phyloP scores from a whole-genome alignment of 2,113 vertebrate species.

The Aptenodytes patagonicus region DNA sequence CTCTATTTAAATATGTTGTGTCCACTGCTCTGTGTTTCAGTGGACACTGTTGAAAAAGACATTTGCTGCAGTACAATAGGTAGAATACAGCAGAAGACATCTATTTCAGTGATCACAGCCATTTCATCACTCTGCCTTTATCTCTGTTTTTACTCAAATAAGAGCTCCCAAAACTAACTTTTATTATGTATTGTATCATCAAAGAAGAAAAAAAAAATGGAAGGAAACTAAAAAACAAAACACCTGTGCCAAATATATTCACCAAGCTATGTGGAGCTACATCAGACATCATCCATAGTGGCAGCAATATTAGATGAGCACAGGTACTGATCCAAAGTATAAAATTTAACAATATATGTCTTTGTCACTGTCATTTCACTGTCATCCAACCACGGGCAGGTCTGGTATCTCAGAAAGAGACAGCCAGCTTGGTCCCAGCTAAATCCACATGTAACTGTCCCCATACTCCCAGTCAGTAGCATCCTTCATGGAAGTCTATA shows the following conservation, averaged over 20 bases:
- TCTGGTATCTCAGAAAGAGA: not conserved
- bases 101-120: not conserved
- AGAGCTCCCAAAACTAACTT: not conserved
- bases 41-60: not conserved
- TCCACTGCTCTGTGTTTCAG: not conserved
- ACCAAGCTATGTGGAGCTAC: not conserved
- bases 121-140: not conserved
- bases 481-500: not conserved
- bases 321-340: not conserved
- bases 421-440: not conserved
- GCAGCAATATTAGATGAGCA: not conserved
- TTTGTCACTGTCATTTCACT: not conserved
- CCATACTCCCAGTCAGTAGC: not conserved
- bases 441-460: not conserved
- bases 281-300: not conserved
- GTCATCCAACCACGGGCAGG: not conserved
- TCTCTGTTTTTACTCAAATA: not conserved
- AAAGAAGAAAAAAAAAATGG: not conserved
- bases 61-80: not conserved
- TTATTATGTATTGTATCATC: not conserved
- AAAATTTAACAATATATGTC: not conserved
- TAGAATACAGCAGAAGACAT: not conserved
- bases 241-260: not conserved
- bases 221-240: not conserved
- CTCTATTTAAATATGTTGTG: not conserved